A percentile compares a stretch with the other conserved stretches of the same genome.
Evolutionary conservation across 2,113 vertebrate genomes (phyloP).

Genomic region (Xerus inauris): DNA sequence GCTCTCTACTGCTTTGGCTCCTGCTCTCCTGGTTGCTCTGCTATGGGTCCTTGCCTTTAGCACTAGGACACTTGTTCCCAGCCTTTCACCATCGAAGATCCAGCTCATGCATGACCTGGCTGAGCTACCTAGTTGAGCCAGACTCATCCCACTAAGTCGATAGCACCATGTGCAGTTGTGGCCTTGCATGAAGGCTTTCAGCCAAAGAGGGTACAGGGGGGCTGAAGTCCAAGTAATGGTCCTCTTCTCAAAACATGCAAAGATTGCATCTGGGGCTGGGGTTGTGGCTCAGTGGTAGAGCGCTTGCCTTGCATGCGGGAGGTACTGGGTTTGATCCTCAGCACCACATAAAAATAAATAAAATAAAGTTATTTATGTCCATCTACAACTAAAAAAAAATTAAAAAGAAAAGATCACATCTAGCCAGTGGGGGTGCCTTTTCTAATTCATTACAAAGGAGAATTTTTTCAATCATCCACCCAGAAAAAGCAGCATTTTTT

Average conservation of each 20-base stretch:
- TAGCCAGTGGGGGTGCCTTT: not conserved
- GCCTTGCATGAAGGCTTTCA: not conserved
- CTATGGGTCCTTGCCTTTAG: not conserved
- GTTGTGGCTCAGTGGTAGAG: too few species aligned
- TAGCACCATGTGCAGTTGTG: not conserved
- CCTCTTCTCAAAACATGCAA: not conserved
- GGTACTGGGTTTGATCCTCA: too few species aligned
- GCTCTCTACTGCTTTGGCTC: not conserved
- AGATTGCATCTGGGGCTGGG: not conserved
- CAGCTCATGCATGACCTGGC: not conserved
- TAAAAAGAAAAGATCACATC: too few species aligned
- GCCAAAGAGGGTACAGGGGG: not conserved
- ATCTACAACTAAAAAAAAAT: too few species aligned
- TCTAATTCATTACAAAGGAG: not conserved
- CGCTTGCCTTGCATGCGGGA: too few species aligned
- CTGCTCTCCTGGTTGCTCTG: not conserved
- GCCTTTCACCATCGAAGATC: not conserved
- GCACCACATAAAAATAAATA: too few species aligned
- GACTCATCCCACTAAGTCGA: not conserved
- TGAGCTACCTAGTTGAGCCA: not conserved
- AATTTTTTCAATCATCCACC: not conserved
- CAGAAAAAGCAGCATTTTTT: not conserved
- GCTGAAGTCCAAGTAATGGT: not conserved
- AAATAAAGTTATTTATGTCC: too few species aligned
- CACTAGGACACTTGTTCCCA: not conserved